Evolutionary conservation across 2,113 vertebrate species (phyloP).

Genomic region (Malaclemys terrapin): DNA sequence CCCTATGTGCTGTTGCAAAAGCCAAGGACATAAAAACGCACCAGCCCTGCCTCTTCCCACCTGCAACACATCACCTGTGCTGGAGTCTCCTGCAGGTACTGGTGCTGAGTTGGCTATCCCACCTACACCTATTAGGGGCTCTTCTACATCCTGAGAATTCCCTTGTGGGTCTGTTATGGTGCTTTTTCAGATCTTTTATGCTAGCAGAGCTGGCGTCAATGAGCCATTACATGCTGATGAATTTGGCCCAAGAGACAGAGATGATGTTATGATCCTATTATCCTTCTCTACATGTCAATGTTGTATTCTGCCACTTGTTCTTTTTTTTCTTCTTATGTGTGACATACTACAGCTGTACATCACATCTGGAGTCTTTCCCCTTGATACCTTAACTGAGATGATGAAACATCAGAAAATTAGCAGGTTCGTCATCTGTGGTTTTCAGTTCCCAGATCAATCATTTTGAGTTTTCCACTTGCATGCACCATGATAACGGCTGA

Average conservation of each 20-base stretch:
- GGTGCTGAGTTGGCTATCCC: background rate
- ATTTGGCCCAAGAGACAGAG: background rate
- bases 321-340: background rate
- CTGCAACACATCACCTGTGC: too few species aligned
- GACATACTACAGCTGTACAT: background rate
- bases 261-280: background rate
- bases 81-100: background rate
- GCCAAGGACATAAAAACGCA: background rate
- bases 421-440: background rate
- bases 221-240: background rate
- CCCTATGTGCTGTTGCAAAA: background rate
- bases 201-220: background rate
- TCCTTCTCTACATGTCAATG: background rate
- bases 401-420: background rate
- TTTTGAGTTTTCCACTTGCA: background rate
- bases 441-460: background rate
- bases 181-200: background rate
- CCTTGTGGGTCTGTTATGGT: background rate
- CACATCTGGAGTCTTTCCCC: background rate
- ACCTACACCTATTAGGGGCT: background rate
- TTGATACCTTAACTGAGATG: background rate
- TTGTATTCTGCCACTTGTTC: background rate
- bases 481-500: background rate
- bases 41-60: background rate
- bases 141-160: background rate